These are phyloP conservation scores for Micrasema longulum DNA, from an alignment of 1,140 invertebrate genomes.

Conservation along the genomic window DNA sequence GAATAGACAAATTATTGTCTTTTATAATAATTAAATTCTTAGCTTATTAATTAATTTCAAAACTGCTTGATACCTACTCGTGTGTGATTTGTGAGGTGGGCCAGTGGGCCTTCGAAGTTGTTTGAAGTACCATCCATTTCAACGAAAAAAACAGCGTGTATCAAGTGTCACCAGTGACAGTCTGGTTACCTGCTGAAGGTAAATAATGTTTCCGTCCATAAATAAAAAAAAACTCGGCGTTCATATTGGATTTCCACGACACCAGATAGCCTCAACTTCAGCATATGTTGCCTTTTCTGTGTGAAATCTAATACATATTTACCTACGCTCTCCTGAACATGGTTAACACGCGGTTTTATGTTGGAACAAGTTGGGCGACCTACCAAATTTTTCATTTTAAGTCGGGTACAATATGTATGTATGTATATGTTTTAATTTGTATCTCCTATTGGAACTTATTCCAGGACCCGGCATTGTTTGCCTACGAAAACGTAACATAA, in stretches of 20 bases:
- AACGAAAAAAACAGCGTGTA: conserved; percentile 1
- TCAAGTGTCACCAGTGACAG: conserved; percentile 32
- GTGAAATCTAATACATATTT: conserved; percentile 47
- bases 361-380: conserved; percentile 18
- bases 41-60: too few relatives aligned
- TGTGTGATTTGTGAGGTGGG: too few relatives aligned
- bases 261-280: conserved; percentile 46
- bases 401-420: not conserved
- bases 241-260: conserved; percentile 43
- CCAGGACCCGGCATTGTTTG: conserved; percentile 14
- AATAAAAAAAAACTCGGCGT: conserved; percentile 8
- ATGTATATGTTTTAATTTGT: conserved; percentile 3
- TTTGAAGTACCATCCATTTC: not conserved
- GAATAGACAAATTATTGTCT: too few relatives aligned
- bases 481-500: conserved; percentile 2
- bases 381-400: not conserved
- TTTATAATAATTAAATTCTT: too few relatives aligned
- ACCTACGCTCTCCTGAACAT: conserved; percentile 30
- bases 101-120: too few relatives aligned
- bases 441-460: conserved; percentile 31
- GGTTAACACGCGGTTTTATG: conserved; percentile 34
- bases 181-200: conserved; percentile 32
- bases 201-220: conserved; percentile 25
- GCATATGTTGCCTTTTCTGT: conserved; percentile 42
- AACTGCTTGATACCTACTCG: too few relatives aligned